Evolutionary conservation across 2,797 vertebrate genomes (phyloP).

Genomic region (Falco rusticolus): DNA sequence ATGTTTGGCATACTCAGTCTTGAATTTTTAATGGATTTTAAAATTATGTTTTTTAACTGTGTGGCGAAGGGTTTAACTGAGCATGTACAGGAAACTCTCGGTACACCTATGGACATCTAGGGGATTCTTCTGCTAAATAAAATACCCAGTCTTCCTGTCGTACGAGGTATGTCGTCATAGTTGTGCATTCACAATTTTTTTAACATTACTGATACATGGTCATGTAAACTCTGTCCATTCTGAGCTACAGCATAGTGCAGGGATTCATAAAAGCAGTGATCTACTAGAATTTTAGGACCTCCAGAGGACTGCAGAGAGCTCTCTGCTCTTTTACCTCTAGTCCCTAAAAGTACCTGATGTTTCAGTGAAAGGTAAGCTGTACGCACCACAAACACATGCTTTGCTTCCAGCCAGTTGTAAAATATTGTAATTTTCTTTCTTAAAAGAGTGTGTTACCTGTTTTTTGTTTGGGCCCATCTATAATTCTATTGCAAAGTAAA

Average conservation of each 20-base stretch:
- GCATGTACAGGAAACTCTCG: not conserved
- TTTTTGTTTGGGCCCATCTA: not conserved
- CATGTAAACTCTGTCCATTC: not conserved
- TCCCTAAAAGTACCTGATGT: not conserved
- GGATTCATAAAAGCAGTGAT: not conserved
- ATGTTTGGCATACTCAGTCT: not conserved
- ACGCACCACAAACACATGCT: accelerated
- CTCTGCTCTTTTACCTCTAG: not conserved
- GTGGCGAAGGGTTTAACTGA: not conserved
- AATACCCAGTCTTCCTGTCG: not conserved
- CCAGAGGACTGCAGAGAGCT: not conserved
- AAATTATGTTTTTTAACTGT: not conserved
- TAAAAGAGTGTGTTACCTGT: not conserved
- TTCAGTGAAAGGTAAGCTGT: not conserved
- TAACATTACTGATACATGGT: not conserved
- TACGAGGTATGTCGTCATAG: not conserved
- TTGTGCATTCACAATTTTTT: not conserved
- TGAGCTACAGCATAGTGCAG: accelerated
- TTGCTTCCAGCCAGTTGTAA: not conserved
- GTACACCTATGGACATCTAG: not conserved
- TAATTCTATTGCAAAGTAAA: not conserved
- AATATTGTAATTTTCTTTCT: not conserved
- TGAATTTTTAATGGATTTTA: not conserved
- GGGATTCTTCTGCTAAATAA: not conserved
- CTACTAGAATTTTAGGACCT: not conserved